Percentiles rank a stretch among this genome's conserved stretches.
Evolutionary conservation across 2,797 vertebrate genomes (phyloP).

Genomic region (Protonibea diacanthus): DNA sequence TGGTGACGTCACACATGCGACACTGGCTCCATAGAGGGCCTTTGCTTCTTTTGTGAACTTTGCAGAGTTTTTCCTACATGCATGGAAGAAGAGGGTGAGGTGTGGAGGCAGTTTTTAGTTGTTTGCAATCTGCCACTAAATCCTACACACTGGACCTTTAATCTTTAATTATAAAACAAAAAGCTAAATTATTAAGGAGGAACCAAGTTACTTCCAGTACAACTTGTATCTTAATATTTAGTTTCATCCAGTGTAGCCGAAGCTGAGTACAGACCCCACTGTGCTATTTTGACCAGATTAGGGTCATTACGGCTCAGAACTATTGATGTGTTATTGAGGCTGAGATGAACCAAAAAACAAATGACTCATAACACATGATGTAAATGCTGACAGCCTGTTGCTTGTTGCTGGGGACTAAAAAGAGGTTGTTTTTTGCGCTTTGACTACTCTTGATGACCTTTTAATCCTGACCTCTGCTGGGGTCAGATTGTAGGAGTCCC

Average conservation of each 20-base stretch:
- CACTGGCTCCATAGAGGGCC: no score
- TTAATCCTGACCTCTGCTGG: slow-evolving; percentile 46
- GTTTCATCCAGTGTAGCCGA: neutral
- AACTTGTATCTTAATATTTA: neutral
- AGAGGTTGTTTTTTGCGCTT: slow-evolving; percentile 38
- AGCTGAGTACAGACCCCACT: slow-evolving; percentile 9
- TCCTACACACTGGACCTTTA: neutral
- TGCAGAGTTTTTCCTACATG: no score
- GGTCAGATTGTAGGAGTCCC: slow-evolving; percentile 2
- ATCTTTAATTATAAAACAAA: neutral
- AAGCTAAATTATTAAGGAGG: neutral
- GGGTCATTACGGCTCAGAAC: slow-evolving; percentile 57
- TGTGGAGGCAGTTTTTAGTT: no score
- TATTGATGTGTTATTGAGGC: slow-evolving; percentile 73
- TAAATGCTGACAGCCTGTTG: slow-evolving; percentile 43
- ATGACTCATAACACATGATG: slow-evolving; percentile 70
- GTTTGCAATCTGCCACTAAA: no score
- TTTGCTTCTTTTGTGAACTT: no score
- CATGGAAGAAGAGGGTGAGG: no score
- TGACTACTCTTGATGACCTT: slow-evolving; percentile 43
- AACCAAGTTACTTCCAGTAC: neutral
- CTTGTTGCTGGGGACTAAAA: slow-evolving; percentile 34
- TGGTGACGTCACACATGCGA: no score
- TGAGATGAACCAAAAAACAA: slow-evolving; percentile 70
- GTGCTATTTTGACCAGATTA: slow-evolving; percentile 54